These are phyloP conservation scores for Heliconius erato DNA, from an alignment of 2,888 invertebrate species.

Conservation along the genomic window DNA sequence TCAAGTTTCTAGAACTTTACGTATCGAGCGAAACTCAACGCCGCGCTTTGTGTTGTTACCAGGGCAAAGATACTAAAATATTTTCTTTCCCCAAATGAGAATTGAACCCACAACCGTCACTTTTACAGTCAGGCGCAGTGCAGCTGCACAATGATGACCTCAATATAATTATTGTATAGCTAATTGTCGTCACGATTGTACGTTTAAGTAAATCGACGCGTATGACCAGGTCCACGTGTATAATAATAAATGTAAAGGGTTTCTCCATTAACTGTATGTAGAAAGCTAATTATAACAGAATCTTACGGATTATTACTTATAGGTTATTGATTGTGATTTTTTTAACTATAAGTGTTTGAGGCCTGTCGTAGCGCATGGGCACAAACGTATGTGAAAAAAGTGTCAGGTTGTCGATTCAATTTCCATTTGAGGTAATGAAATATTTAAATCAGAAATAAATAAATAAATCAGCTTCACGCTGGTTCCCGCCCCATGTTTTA, in stretches of 20 bases:
- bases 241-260: conserved; percentile 24
- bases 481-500: too few relatives aligned
- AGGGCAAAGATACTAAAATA: too few relatives aligned
- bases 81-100: neutral
- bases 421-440: too few relatives aligned
- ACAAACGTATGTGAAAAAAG: neutral
- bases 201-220: conserved; percentile 1
- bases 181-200: conserved; percentile 6
- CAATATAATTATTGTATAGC: neutral
- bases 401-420: too few relatives aligned
- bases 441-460: too few relatives aligned
- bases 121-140: neutral
- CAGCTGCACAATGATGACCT: neutral
- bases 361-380: neutral
- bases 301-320: neutral
- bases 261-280: conserved; percentile 20
- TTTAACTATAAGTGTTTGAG: too few relatives aligned
- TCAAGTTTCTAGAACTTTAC: too few relatives aligned
- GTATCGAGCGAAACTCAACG: too few relatives aligned
- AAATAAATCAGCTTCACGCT: too few relatives aligned
- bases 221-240: conserved; percentile 19
- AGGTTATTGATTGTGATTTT: neutral
- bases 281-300: conserved; percentile 26
- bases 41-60: neutral
- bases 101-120: neutral